phyloP scores from a whole-genome alignment of 1,140 invertebrate species.

The Antheraea mylitta region DNA sequence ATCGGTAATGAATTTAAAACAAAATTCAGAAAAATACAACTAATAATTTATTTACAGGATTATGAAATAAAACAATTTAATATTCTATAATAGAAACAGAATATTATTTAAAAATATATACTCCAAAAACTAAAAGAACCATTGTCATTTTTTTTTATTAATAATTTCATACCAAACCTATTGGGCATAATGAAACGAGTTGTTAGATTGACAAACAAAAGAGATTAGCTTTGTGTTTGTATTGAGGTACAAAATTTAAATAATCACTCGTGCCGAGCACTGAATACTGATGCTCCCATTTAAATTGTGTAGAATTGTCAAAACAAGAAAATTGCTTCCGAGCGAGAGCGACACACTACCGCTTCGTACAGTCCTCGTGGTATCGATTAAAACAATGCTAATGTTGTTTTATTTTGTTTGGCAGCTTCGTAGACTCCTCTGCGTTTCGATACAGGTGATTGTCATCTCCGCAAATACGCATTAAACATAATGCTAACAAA shows the following conservation, averaged over 20 bases:
- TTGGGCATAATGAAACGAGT: slow-evolving; percentile 23
- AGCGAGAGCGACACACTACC: slow-evolving; percentile 26
- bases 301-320: slow-evolving; percentile 44
- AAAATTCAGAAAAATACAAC: too few relatives aligned
- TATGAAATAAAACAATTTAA: too few relatives aligned
- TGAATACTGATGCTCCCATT: slow-evolving; percentile 47
- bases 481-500: slow-evolving; percentile 31
- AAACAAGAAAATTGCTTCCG: slow-evolving; percentile 47
- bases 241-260: slow-evolving; percentile 48
- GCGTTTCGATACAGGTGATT: slow-evolving; percentile 27
- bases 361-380: slow-evolving; percentile 38
- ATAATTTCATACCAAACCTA: background rate
- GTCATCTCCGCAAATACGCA: slow-evolving; percentile 30
- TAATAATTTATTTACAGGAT: too few relatives aligned
- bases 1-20: too few relatives aligned
- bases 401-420: slow-evolving; percentile 52
- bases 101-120: too few relatives aligned
- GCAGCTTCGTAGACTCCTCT: slow-evolving; percentile 44
- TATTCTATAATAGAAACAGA: too few relatives aligned
- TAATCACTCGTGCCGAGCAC: slow-evolving; percentile 42
- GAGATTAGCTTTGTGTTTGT: slow-evolving; percentile 39
- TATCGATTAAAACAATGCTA: slow-evolving; percentile 59
- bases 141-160: too few relatives aligned
- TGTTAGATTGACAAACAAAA: slow-evolving; percentile 36
- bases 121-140: too few relatives aligned